Evolutionary conservation across 2,113 vertebrate genomes (phyloP).

Genomic region (Oryctolagus cuniculus): DNA sequence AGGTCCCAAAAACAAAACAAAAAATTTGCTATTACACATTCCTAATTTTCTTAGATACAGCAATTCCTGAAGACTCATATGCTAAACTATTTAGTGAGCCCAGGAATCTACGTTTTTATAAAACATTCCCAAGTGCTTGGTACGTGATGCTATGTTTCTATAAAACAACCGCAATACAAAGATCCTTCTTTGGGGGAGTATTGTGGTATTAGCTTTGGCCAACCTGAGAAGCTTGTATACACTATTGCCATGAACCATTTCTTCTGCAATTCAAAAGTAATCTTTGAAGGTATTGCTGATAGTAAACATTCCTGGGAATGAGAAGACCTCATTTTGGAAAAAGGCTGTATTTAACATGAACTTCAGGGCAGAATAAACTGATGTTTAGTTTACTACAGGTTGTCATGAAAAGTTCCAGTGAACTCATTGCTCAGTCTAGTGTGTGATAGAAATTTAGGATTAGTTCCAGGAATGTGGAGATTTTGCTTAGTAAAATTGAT

Average conservation of each 20-base stretch:
- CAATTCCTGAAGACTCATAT: neutral
- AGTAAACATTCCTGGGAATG: neutral
- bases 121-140: neutral
- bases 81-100: neutral
- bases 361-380: neutral
- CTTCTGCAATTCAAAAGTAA: neutral
- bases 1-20: slow-evolving; percentile 2
- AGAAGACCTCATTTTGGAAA: neutral
- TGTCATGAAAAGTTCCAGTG: neutral
- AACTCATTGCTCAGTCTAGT: neutral
- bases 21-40: neutral
- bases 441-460: neutral
- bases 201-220: neutral
- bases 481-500: neutral
- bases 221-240: neutral
- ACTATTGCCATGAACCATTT: neutral
- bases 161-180: neutral
- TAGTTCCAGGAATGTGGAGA: neutral
- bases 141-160: neutral
- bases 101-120: slow-evolving; percentile 8
- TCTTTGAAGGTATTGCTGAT: neutral
- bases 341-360: neutral
- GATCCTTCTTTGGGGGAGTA: neutral
- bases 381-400: neutral
- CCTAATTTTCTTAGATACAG: neutral